Evolutionary conservation across 2,888 invertebrate genomes (phyloP).

Genomic region (Liodrosophila aerea): DNA sequence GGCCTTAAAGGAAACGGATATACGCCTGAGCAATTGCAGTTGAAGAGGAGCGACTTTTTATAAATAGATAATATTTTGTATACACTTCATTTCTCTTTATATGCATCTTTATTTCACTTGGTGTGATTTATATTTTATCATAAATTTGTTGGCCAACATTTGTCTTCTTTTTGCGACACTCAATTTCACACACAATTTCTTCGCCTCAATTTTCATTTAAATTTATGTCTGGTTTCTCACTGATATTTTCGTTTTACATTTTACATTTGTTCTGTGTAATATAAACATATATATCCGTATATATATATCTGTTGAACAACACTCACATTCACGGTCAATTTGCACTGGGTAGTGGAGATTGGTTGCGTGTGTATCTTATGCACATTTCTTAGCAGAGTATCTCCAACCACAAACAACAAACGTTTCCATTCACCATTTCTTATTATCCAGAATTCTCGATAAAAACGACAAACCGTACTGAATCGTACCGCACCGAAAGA

Average conservation of each 20-base stretch:
- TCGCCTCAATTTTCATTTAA: too few relatives aligned
- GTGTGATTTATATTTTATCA: neutral
- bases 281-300: slow-evolving; percentile 16
- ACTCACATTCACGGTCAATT: slow-evolving; percentile 67
- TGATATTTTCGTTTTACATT: slow-evolving; percentile 20
- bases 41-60: too few relatives aligned
- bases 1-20: neutral
- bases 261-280: slow-evolving; percentile 34
- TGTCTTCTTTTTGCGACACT: slow-evolving; percentile 3
- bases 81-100: too few relatives aligned
- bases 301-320: slow-evolving; percentile 15
- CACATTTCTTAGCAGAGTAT: slow-evolving; percentile 37
- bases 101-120: slow-evolving; percentile 20
- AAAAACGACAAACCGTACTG: slow-evolving; percentile 35
- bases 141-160: neutral
- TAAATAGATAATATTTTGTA: too few relatives aligned
- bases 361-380: slow-evolving; percentile 18
- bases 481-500: slow-evolving; percentile 24
- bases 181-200: slow-evolving; percentile 14
- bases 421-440: slow-evolving; percentile 58
- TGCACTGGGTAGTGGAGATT: slow-evolving; percentile 33
- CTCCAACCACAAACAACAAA: slow-evolving; percentile 47
- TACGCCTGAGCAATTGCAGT: too few relatives aligned
- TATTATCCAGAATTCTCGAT: slow-evolving; percentile 65
- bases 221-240: slow-evolving; percentile 13